phyloP scores from a whole-genome alignment of 2,888 invertebrate genomes.

The Diploptera punctata region DNA sequence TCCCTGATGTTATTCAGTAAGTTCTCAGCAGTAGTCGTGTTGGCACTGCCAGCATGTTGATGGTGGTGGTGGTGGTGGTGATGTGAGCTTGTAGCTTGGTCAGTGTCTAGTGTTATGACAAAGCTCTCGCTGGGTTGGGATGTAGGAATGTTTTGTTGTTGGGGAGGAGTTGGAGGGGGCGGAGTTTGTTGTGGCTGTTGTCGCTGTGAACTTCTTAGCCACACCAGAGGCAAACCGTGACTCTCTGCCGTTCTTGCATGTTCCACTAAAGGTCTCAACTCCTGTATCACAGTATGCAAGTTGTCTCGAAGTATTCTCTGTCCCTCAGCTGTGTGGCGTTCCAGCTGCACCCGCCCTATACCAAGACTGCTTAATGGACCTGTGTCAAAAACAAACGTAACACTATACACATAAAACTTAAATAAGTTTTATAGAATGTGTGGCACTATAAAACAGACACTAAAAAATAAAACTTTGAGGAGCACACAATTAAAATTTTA shows the following conservation, averaged over 20 bases:
- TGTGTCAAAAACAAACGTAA: too few relatives aligned
- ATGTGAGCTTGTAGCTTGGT: constrained; percentile 41
- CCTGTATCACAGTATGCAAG: constrained; percentile 61
- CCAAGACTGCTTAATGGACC: constrained; percentile 12
- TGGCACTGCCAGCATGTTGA: constrained; percentile 34
- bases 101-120: constrained; percentile 51
- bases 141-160: constrained; percentile 47
- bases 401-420: too few relatives aligned
- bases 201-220: constrained; percentile 14
- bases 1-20: constrained; percentile 50
- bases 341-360: constrained; percentile 5
- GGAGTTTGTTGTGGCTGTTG: not conserved
- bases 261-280: constrained; percentile 70
- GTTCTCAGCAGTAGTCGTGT: constrained; percentile 49
- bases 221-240: constrained; percentile 35
- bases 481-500: too few relatives aligned
- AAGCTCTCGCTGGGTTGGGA: constrained; percentile 53
- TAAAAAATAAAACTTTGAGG: too few relatives aligned
- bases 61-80: constrained; percentile 22
- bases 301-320: constrained; percentile 49
- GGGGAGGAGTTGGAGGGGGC: not conserved
- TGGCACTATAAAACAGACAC: too few relatives aligned
- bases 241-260: constrained; percentile 62
- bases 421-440: too few relatives aligned
- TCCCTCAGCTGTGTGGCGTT: constrained; percentile 45